These are phyloP conservation scores for Urocitellus parryii DNA, from an alignment of 2,113 vertebrate species.

Conservation along the genomic window DNA sequence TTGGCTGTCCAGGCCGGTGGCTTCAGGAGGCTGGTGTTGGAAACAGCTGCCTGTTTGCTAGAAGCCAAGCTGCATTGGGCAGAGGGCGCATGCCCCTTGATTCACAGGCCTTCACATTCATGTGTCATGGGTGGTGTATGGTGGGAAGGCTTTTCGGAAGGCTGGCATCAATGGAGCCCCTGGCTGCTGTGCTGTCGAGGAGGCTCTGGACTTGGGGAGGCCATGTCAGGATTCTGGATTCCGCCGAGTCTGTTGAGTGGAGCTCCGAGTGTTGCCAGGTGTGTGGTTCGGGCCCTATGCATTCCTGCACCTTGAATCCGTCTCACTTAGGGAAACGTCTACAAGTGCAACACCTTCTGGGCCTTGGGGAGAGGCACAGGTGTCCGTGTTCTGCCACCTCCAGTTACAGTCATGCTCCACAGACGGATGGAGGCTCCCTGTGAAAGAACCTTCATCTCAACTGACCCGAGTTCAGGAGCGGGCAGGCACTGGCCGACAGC, in stretches of 20 bases:
- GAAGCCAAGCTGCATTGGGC: background rate
- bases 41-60: background rate
- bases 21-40: too few relatives aligned
- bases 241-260: background rate
- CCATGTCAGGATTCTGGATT: background rate
- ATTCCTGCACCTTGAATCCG: background rate
- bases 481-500: background rate
- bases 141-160: background rate
- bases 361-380: background rate
- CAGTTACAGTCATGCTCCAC: background rate
- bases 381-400: too few relatives aligned
- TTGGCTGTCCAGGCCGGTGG: background rate
- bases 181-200: background rate
- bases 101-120: background rate
- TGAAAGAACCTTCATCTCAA: background rate
- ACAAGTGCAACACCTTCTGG: background rate
- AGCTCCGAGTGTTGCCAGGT: background rate
- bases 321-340: background rate
- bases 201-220: too few relatives aligned
- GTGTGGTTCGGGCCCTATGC: accelerated
- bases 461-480: accelerated
- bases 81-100: background rate
- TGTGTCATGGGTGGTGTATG: background rate
- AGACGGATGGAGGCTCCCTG: background rate
- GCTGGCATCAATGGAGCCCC: accelerated